Evolutionary conservation across 2,888 invertebrate species (phyloP).

Genomic region (Rutpela maculata): DNA sequence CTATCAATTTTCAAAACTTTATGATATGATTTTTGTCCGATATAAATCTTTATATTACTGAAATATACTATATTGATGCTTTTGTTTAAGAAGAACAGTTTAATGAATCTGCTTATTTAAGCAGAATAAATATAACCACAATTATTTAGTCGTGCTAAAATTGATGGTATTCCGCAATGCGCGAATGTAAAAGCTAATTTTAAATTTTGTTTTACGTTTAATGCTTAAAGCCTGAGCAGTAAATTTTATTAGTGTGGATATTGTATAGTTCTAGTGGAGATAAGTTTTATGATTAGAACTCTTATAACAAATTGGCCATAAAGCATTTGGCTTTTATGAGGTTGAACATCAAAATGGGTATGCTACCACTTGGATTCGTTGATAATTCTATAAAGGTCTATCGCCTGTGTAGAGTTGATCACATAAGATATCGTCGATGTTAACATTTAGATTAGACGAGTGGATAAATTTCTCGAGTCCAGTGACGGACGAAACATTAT

Average conservation of each 20-base stretch:
- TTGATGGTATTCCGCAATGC: neutral
- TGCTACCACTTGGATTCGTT: slow-evolving; percentile 43
- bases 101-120: no score
- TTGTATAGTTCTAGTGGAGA: slow-evolving; percentile 7
- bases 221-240: neutral
- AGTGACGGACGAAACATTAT: slow-evolving; percentile 35
- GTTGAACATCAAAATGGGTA: slow-evolving; percentile 48
- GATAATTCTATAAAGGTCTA: slow-evolving; percentile 51
- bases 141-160: no score
- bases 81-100: no score
- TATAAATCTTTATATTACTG: no score
- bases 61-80: no score
- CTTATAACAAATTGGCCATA: slow-evolving; percentile 49
- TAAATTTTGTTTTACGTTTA: neutral
- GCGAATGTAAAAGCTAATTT: neutral
- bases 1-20: no score
- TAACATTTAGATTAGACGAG: slow-evolving; percentile 58
- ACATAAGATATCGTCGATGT: slow-evolving; percentile 52
- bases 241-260: neutral
- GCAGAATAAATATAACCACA: no score
- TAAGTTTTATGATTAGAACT: slow-evolving; percentile 4
- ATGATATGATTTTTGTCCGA: no score
- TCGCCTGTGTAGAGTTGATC: slow-evolving; percentile 44
- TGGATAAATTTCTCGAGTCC: neutral
- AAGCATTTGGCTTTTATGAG: slow-evolving; percentile 51